These are phyloP conservation scores for Nannoperca australis DNA, from an alignment of 2,797 vertebrate genomes.

Conservation along the genomic window DNA sequence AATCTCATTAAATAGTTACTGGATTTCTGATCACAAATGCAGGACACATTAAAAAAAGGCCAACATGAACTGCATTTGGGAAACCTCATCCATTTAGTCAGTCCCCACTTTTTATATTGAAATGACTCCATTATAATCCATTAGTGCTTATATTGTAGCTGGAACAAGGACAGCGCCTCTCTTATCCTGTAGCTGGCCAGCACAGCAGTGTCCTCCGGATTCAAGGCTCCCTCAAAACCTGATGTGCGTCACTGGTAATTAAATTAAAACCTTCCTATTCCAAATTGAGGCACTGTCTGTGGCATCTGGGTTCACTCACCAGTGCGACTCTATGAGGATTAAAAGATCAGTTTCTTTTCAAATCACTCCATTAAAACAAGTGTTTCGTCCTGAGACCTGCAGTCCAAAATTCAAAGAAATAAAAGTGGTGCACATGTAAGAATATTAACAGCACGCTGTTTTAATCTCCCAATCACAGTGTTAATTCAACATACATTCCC, in stretches of 20 bases:
- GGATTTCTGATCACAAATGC: background rate
- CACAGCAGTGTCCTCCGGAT: conserved; percentile 21
- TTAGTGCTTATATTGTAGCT: conserved; percentile 48
- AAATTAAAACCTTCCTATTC: conserved; percentile 51
- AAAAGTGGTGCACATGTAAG: background rate
- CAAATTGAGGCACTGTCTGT: conserved; percentile 22
- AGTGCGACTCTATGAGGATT: background rate
- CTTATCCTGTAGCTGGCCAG: conserved; percentile 15
- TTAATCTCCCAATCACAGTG: conserved; percentile 20
- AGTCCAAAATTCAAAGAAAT: background rate
- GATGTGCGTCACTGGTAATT: conserved; percentile 49
- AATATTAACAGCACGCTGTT: conserved; percentile 9
- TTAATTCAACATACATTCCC: conserved; percentile 15
- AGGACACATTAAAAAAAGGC: background rate
- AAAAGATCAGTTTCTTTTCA: conserved; percentile 10
- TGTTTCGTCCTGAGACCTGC: conserved; percentile 3
- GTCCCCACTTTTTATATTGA: conserved; percentile 31
- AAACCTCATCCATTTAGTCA: conserved; percentile 31
- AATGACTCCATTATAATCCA: conserved; percentile 58
- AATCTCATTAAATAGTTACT: background rate
- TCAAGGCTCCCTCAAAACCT: conserved; percentile 43
- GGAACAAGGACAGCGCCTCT: conserved; percentile 22
- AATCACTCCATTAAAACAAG: conserved; percentile 12
- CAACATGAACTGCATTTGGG: conserved; percentile 13
- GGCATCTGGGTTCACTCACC: conserved; percentile 39